Evolutionary conservation across 1,140 invertebrate species (phyloP), one percentile per base, ranked within the genome.

Genomic region (Rhopalosiphum maidis): DNA sequence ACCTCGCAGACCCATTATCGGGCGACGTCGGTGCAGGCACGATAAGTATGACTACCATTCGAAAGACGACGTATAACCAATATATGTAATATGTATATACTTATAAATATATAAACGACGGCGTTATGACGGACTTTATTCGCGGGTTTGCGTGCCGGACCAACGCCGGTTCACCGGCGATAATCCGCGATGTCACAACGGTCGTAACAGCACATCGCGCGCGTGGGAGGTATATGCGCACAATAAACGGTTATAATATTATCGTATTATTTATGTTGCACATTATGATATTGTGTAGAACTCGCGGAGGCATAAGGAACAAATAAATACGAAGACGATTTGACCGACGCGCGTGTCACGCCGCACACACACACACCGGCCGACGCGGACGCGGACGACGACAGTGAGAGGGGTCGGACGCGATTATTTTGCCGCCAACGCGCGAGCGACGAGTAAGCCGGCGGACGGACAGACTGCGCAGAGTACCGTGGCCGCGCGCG

Each of bases 21-120:
- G 91, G 46, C 23, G 91, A 51, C n/a, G 94, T 86, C 41, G 94
- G 86, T 43, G 94, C 90, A 18, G 94, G 94, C 82, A 94, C 94
- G 15, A 94, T 94, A 4, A 94, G 91, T 94, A 94, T 94, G 82
- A 94, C 94, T 87, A 94, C 94, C 94, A 94, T 94, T 54, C 91
- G 55, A 83, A 91, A 89, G 48, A 35, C 46, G 85, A 35, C 46
- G 85, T 18, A 2, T 18, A 18, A 1, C 11, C 37, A 11, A 30
- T 46, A 51, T 51, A 46, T 46, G n/a, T n/a, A n/a, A n/a, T n/a
- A n/a, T 8, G 0, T 9, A 46, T 46, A 30, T 25, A 35, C 35
- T 18, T 82, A 43, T 41, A 2, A 41, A 41, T 41, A 41, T 41
- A 41, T 41, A 43, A 46, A 51, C 15, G 48, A 51, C 48, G 48